Percentiles rank a stretch among this genome's conserved stretches.
Evolutionary conservation across 2,797 vertebrate species (phyloP).

Genomic region (Rhynchonycteris naso): DNA sequence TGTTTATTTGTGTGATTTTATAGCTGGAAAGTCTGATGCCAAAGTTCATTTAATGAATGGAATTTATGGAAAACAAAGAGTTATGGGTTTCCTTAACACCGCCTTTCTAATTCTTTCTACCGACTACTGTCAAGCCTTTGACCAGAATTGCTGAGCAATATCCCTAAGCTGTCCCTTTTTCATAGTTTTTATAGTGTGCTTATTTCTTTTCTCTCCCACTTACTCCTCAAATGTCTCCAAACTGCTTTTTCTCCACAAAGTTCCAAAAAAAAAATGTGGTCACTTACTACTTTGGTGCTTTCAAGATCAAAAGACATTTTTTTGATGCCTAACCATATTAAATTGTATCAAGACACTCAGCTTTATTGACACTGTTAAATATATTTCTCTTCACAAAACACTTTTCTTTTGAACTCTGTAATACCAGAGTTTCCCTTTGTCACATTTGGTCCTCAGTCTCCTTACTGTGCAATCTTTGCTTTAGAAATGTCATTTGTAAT

Average conservation of each 20-base stretch:
- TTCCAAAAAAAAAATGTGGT: not conserved
- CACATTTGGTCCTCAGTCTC: not conserved
- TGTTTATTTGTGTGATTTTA: not conserved
- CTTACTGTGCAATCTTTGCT: not conserved
- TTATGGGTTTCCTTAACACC: not conserved
- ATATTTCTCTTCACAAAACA: not conserved
- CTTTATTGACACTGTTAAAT: not conserved
- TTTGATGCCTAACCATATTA: not conserved
- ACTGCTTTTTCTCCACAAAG: not conserved
- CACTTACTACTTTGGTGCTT: not conserved
- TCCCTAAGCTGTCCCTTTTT: not conserved
- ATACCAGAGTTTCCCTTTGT: not conserved
- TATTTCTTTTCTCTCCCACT: not conserved
- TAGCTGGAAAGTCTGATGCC: not conserved
- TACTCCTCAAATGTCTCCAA: not conserved
- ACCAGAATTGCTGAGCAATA: not conserved
- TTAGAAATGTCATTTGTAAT: not conserved
- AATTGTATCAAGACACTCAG: not conserved
- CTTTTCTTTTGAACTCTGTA: not conserved
- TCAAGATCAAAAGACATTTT: not conserved
- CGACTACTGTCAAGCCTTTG: not conserved
- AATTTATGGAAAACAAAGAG: not conserved
- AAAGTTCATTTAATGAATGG: not conserved
- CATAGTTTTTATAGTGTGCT: not conserved
- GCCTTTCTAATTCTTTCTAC: not conserved